Conservation (phyloP, 2,888 invertebrate species). For the Saturnia japonica region DNA sequence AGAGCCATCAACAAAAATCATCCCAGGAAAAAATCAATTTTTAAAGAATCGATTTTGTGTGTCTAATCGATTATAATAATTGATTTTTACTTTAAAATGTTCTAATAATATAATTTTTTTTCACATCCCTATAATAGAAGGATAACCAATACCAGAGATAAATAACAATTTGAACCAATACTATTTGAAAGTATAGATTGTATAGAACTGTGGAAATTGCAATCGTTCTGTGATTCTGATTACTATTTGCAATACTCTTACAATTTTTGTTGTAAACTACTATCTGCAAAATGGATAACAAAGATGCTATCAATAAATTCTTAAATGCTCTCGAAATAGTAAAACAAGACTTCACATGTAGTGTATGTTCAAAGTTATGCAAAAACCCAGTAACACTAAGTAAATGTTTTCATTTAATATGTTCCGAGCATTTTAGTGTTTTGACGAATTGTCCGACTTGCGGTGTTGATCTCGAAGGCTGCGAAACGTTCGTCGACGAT, state of each 20-base stretch:
- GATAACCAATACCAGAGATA: too few species aligned
- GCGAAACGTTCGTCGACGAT: slow-evolving; percentile 50
- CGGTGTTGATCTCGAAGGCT: slow-evolving; percentile 48
- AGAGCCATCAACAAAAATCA: too few species aligned
- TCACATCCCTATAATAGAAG: too few species aligned
- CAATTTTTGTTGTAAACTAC: too few species aligned
- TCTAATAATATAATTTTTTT: too few species aligned
- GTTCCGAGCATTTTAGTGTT: slow-evolving; percentile 56
- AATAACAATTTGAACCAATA: not conserved
- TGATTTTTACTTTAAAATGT: too few species aligned
- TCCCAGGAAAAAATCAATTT: too few species aligned
- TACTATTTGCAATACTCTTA: not conserved
- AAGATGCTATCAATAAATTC: slow-evolving; percentile 44
- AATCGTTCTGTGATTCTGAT: too few species aligned
- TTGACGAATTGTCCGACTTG: slow-evolving; percentile 62
- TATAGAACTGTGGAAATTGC: not conserved
- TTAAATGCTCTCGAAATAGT: slow-evolving; percentile 61
- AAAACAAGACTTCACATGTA: slow-evolving; percentile 61
- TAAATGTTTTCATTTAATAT: slow-evolving; percentile 70
- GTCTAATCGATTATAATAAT: too few species aligned
- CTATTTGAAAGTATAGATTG: not conserved
- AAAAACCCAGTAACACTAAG: slow-evolving; percentile 67
- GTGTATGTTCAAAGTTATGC: slow-evolving; percentile 59
- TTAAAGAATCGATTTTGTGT: too few species aligned
- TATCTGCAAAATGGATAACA: not conserved